Conservation (phyloP, 2,113 vertebrate species). For the Chinchilla lanigera region DNA sequence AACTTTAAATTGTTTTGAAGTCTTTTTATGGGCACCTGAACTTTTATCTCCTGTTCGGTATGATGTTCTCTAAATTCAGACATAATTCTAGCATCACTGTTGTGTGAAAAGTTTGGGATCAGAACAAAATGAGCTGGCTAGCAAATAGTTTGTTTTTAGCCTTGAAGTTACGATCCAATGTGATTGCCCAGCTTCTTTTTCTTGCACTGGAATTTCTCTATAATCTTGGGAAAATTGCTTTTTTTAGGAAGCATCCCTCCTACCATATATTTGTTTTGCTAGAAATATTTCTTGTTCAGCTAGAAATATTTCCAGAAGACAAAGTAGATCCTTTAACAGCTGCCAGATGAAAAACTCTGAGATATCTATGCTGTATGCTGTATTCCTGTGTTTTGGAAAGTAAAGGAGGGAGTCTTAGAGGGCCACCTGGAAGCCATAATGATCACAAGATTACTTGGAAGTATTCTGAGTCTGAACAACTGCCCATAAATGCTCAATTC, state of each 20-base stretch:
- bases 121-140: constrained; percentile 28
- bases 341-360: background rate
- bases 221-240: background rate
- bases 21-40: constrained; percentile 21
- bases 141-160: constrained; percentile 55
- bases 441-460: background rate
- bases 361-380: background rate
- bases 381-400: background rate
- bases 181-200: background rate
- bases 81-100: constrained; percentile 43
- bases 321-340: background rate
- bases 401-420: background rate
- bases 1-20: constrained; percentile 1
- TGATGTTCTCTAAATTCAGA: constrained; percentile 30
- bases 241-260: background rate
- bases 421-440: background rate
- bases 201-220: background rate
- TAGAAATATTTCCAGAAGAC: background rate
- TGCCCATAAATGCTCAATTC: background rate
- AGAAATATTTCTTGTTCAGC: constrained; percentile 13
- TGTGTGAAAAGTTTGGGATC: constrained; percentile 43
- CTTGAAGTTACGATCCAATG: background rate
- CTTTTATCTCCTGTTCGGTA: constrained; percentile 4
- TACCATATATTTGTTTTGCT: background rate
- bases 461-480: constrained; percentile 28